Percentiles rank a stretch among this genome's conserved stretches.
These are phyloP conservation scores for Lydus trimaculatus DNA, from an alignment of 2,888 invertebrate genomes.

Conservation along the genomic window DNA sequence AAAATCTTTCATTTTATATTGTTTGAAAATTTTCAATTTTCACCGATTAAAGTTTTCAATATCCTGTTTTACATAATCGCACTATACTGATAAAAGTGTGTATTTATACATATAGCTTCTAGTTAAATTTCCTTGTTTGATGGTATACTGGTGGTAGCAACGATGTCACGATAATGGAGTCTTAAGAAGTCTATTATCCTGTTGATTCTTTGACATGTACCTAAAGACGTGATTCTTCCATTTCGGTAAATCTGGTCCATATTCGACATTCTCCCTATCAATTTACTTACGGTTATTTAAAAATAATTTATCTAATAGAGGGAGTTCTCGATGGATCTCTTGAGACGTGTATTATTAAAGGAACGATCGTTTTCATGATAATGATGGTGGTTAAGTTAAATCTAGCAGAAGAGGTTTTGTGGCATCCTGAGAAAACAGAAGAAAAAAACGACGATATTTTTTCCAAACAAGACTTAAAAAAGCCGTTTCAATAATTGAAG, in stretches of 20 bases:
- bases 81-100: conserved; percentile 29
- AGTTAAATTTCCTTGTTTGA: neutral
- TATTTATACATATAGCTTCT: neutral
- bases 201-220: conserved; percentile 24
- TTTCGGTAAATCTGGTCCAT: neutral
- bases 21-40: neutral
- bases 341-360: neutral
- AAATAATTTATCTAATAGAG: neutral
- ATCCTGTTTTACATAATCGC: conserved; percentile 31
- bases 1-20: too few relatives aligned
- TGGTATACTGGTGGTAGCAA: too few relatives aligned
- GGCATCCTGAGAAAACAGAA: neutral
- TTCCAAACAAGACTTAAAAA: neutral
- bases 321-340: neutral
- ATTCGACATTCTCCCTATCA: conserved; percentile 21
- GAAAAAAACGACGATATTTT: neutral
- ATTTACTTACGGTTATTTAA: conserved; percentile 6
- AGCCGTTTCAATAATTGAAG: too few relatives aligned
- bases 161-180: conserved; percentile 15
- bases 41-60: conserved; percentile 22
- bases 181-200: conserved; percentile 25
- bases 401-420: neutral
- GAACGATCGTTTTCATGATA: neutral
- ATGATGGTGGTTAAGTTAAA: neutral
- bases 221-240: conserved; percentile 12